A percentile compares a stretch with the other conserved stretches of the same genome.
Evolutionary conservation across 2,888 invertebrate genomes (phyloP).

Genomic region (Erebia aethiops): DNA sequence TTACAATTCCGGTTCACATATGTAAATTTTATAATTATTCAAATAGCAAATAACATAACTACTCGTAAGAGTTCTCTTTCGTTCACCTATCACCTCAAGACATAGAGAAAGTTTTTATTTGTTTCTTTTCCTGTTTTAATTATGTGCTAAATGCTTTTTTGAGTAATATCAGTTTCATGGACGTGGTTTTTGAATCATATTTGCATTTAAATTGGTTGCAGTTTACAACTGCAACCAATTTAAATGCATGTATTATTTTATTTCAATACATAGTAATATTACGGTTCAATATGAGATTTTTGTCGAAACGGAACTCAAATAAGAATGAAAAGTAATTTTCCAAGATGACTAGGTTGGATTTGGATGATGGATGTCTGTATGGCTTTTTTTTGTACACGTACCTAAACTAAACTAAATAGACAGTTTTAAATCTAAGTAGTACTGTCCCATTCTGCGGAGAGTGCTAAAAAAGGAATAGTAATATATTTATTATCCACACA

Average conservation of each 20-base stretch:
- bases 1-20: not conserved
- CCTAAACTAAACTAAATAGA: too few species aligned
- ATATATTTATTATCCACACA: too few species aligned
- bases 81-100: slow-evolving; percentile 4
- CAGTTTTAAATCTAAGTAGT: too few species aligned
- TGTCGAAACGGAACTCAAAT: not conserved
- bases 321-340: too few species aligned
- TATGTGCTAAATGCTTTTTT: slow-evolving; percentile 1
- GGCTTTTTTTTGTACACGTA: too few species aligned
- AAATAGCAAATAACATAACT: not conserved
- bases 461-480: too few species aligned
- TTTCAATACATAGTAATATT: too few species aligned
- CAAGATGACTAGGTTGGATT: too few species aligned
- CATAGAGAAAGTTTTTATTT: not conserved
- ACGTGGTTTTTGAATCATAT: slow-evolving; percentile 4
- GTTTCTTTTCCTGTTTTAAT: not conserved
- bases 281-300: not conserved
- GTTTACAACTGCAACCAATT: too few species aligned
- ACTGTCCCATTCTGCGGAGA: too few species aligned
- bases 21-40: not conserved
- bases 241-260: too few species aligned
- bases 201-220: not conserved
- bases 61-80: not conserved
- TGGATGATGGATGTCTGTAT: too few species aligned
- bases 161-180: not conserved